Evolutionary conservation across 2,113 vertebrate species (phyloP).

Genomic region (Chaetorhynchus papuensis): DNA sequence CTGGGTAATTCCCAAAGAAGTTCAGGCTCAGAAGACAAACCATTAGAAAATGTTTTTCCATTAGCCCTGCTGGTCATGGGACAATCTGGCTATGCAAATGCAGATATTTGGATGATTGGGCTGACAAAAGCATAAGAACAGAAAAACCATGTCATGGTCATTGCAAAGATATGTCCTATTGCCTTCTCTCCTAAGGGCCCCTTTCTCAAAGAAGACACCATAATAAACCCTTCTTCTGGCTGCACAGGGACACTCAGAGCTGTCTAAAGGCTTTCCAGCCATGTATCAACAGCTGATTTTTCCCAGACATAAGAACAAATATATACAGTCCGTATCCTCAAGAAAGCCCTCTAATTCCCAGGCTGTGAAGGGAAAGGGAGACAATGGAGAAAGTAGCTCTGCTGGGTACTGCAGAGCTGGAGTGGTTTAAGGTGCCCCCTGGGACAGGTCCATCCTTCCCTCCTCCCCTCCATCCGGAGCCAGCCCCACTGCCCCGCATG

Average conservation of each 20-base stretch:
- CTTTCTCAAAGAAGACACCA: background rate
- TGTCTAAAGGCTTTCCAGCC: background rate
- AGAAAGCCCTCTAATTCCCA: background rate
- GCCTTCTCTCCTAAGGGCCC: background rate
- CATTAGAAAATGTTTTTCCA: background rate
- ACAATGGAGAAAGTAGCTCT: background rate
- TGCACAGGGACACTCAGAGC: background rate
- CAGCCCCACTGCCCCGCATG: fast-evolving
- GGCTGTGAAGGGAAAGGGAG: background rate
- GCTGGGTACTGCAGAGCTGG: background rate
- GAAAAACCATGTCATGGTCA: background rate
- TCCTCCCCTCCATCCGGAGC: background rate
- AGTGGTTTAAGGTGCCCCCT: fast-evolving
- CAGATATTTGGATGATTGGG: background rate
- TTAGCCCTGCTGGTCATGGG: background rate
- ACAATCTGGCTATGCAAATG: background rate
- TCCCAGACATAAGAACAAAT: background rate
- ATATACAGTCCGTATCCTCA: background rate
- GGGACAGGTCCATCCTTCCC: background rate
- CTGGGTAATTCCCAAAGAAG: background rate
- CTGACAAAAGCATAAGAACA: background rate
- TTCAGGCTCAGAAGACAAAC: background rate
- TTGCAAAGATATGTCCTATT: background rate
- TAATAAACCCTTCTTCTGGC: background rate
- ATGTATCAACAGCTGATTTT: background rate